phyloP scores from a whole-genome alignment of 1,140 invertebrate species.

The Philopotamus ludificatus region DNA sequence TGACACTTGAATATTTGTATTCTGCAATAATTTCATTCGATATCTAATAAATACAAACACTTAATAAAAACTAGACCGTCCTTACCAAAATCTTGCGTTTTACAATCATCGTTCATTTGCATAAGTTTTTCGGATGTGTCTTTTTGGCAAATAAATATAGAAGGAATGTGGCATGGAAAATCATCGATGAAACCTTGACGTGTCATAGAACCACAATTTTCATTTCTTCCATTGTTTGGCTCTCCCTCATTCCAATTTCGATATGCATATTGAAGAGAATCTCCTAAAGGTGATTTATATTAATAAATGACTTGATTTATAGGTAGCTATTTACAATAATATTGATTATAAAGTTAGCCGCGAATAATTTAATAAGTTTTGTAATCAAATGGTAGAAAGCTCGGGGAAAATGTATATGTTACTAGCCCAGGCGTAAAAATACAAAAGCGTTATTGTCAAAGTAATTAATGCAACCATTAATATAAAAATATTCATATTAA shows the following conservation, averaged over 20 bases:
- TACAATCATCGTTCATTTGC: too few relatives aligned
- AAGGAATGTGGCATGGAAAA: conserved; percentile 17
- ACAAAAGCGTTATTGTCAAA: too few relatives aligned
- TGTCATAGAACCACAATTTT: conserved; percentile 36
- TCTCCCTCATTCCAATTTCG: conserved; percentile 16
- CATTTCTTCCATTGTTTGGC: conserved; percentile 31
- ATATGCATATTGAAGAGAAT: conserved; percentile 9
- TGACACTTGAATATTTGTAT: background rate
- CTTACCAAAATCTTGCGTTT: too few relatives aligned
- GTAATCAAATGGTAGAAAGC: too few relatives aligned
- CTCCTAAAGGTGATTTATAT: conserved; percentile 1
- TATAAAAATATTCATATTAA: too few relatives aligned
- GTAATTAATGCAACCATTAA: too few relatives aligned
- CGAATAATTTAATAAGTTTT: background rate
- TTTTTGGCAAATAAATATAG: conserved; percentile 29
- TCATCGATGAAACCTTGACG: conserved; percentile 28
- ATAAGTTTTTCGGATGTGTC: too few relatives aligned
- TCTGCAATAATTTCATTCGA: background rate
- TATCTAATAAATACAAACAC: too few relatives aligned
- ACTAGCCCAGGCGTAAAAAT: too few relatives aligned
- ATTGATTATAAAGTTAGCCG: background rate
- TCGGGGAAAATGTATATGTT: too few relatives aligned
- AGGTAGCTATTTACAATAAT: background rate
- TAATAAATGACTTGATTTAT: too few relatives aligned
- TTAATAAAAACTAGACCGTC: too few relatives aligned